A percentile compares a stretch with the other conserved stretches of the same genome.
Evolutionary conservation across 2,113 vertebrate genomes (phyloP).

Genomic region (Ariopsis seemanni): DNA sequence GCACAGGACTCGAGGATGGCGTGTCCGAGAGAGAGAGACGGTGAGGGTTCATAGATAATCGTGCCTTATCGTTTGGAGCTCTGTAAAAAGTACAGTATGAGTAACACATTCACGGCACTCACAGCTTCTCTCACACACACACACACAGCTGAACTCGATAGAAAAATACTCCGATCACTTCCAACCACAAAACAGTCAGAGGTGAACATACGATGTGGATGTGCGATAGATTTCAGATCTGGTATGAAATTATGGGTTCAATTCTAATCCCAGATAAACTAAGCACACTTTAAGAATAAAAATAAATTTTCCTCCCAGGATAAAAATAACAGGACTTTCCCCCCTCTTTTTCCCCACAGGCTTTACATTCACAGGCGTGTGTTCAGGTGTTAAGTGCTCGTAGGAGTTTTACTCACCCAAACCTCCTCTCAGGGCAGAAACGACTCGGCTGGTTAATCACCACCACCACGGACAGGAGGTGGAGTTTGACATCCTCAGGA

Average conservation of each 20-base stretch:
- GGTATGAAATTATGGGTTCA: not conserved
- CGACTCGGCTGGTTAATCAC: not conserved
- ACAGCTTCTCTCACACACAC: slow-evolving; percentile 60
- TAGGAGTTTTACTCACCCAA: slow-evolving; percentile 25
- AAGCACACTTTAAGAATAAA: not conserved
- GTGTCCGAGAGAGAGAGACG: slow-evolving; percentile 81
- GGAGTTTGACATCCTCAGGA: not conserved
- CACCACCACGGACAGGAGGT: not conserved
- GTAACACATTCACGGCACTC: slow-evolving; percentile 68
- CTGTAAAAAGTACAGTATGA: slow-evolving; percentile 65
- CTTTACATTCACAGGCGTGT: slow-evolving; percentile 81
- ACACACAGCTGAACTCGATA: slow-evolving; percentile 60
- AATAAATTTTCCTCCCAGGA: not conserved
- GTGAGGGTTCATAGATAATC: slow-evolving; percentile 65
- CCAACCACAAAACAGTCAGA: slow-evolving; percentile 29
- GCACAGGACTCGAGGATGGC: slow-evolving; percentile 78
- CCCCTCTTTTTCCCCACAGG: not conserved
- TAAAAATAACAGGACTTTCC: not conserved
- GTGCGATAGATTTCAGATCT: slow-evolving; percentile 14
- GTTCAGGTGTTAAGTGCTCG: slow-evolving; percentile 56
- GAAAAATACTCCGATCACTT: slow-evolving; percentile 38
- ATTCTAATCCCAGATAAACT: not conserved
- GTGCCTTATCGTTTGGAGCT: slow-evolving; percentile 65
- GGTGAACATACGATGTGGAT: not conserved
- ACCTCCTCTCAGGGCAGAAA: not conserved